Base-by-base conservation (phyloP, 1,140 invertebrate genomes). In the Rhagoletis zephyria region DNA sequence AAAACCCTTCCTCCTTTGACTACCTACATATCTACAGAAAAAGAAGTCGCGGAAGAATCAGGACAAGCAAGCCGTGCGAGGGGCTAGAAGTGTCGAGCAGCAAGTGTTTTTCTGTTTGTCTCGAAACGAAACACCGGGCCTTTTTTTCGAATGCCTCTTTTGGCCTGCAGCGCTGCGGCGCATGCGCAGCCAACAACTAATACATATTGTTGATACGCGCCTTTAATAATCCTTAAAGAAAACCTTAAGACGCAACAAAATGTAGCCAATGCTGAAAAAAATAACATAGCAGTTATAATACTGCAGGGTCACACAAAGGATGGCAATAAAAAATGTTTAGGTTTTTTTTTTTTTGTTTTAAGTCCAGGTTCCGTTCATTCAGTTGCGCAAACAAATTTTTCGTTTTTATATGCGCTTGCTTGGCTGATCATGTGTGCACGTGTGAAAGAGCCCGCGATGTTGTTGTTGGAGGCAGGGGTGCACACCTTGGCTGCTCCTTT, bases 51-150 rank as follows among this genome's bases (percentile, higher is more conserved):
- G 3, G 4, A n/a, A 30, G 74, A 19, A 81, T 45, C n/a, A 30
- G 85, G 45, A 14, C n/a, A 12, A 42, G 51, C n/a, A 2, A 4
- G 16, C 81, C 4, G n/a, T 56, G 16, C 16, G 48, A 85, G 59
- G 12, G 85, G 59, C 42, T 14, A 63, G 59, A 85, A 61, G 51
- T 85, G 85, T 85, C 19, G 81, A 59, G 30, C 9, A 63, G 85
- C 85, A 85, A 85, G 85, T 85, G 85, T 85, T 85, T 85, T 63
- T 60, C 48, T 59, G n/a, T 81, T 81, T 51, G 48, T 56, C 56
- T 48, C 74, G 42, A 60, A 85, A 61, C 30, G 85, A 85, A 85
- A 85, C 85, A 85, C 85, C 85, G 85, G 85, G 85, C 85, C 85
- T 60, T 85, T 85, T 85, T 85, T 74, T 42, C 45, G 40, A 30